Conservation (phyloP, 2,888 invertebrate species). For the Protodeltote pygarga region DNA sequence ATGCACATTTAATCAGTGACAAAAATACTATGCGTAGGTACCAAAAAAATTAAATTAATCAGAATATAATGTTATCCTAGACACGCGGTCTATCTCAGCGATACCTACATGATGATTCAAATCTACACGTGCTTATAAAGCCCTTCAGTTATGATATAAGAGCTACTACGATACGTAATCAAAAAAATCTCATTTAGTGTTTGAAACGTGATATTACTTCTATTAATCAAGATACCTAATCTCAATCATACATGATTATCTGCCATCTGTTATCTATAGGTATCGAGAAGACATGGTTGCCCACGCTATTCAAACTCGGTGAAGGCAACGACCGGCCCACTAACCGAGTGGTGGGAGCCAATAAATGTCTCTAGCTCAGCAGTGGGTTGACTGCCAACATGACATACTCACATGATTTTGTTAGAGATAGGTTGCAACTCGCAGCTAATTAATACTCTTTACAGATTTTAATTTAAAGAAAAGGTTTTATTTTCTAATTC, state of each 20-base stretch:
- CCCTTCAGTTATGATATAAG: too few relatives aligned
- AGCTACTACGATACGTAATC: conserved; percentile 18
- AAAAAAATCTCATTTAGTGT: conserved; percentile 5
- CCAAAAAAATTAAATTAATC: too few relatives aligned
- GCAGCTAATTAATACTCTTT: conserved; percentile 18
- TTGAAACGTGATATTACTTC: not conserved
- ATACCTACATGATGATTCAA: too few relatives aligned
- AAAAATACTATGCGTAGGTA: too few relatives aligned
- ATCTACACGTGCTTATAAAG: too few relatives aligned
- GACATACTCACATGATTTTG: conserved; percentile 24
- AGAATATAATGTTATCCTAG: too few relatives aligned
- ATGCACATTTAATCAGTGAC: too few relatives aligned
- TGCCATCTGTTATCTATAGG: conserved; percentile 12
- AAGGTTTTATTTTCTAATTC: too few relatives aligned
- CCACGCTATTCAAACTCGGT: conserved; percentile 19
- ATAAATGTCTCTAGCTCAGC: conserved; percentile 40
- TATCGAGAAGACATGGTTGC: conserved; percentile 16
- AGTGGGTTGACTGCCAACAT: conserved; percentile 50
- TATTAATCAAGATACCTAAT: too few relatives aligned
- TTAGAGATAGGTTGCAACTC: conserved; percentile 15
- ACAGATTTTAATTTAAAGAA: not conserved
- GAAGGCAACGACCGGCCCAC: conserved; percentile 75
- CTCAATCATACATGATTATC: conserved; percentile 11
- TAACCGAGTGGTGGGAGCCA: conserved; percentile 71
- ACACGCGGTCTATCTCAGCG: too few relatives aligned